Evolutionary conservation across 1,140 invertebrate species (phyloP), one percentile per base, ranked within the genome.

Genomic region (Paramacrobiotus metropolitanus): DNA sequence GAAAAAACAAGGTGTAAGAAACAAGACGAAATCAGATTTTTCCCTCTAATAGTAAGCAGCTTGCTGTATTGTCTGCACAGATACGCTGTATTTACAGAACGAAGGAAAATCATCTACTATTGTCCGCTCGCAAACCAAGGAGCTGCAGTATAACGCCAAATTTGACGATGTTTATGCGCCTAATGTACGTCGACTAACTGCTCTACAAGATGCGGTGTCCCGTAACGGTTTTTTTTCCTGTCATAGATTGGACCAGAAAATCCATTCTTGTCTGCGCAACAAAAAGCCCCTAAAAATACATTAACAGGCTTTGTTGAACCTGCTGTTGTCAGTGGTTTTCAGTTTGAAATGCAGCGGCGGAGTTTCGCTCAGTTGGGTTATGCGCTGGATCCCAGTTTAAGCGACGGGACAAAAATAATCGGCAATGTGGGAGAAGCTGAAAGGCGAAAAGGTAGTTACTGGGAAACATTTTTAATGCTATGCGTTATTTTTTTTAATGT

Each of bases 281-380:
- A 89, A 72, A 81, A 79, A 65, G 84, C 88, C 1, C 69, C 77
- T 1, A 87, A 88, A 70, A 99, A 98, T 71, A 93, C 85, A 63
- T 73, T 98, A 0, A 83, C 92, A 29, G 95, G 94, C 18, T 94
- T 82, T 78, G 85, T 95, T 2, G 95, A 99, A 71, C 80, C 84
- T 66, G 88, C 92, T 2, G 87, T 95, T 73, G 82, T 99, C 30
- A 95, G 83, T 75, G 86, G 89, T 68, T 98, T 97, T 74, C 86
- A 96, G 67, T 99, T 99, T 80, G 94, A 99, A 75, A 92, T 88
- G 71, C 92, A 99, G 70, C 78, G 94, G 64, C 77, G 90, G 70
- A 97, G 91, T 15, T 99, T 98, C 73, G 64, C 64, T 59, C 48
- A 63, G 63, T 62, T 63, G 70, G 78, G 78, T 44, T 78, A 76